phyloP scores from a whole-genome alignment of 2,113 vertebrate species.

The Electrona antarctica region DNA sequence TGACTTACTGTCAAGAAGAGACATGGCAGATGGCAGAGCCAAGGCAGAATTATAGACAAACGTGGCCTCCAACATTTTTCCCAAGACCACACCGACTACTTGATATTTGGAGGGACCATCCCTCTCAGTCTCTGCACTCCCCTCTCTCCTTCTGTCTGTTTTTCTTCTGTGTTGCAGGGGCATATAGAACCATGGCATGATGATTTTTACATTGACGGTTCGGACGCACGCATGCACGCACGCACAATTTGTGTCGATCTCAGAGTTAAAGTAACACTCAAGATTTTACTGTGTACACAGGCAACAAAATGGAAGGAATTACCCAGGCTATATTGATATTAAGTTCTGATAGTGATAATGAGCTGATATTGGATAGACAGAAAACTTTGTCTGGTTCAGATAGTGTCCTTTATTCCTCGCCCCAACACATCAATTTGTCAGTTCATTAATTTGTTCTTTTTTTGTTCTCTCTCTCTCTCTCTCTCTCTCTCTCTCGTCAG shows the following conservation, averaged over 20 bases:
- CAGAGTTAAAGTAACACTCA: too few relatives aligned
- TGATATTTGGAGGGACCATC: conserved; percentile 57
- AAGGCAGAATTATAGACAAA: conserved; percentile 38
- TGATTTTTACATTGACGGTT: conserved; percentile 6
- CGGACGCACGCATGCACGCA: not conserved
- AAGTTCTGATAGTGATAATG: too few relatives aligned
- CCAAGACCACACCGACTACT: conserved; percentile 51
- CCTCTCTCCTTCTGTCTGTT: not conserved
- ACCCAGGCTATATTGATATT: too few relatives aligned
- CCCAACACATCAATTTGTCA: not conserved
- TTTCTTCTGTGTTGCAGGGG: not conserved
- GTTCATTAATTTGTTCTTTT: not conserved
- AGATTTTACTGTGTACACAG: too few relatives aligned
- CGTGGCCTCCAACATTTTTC: conserved; percentile 45
- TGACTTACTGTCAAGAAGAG: conserved; percentile 55
- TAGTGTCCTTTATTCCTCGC: not conserved
- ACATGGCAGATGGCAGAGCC: conserved; percentile 32
- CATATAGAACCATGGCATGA: conserved; percentile 12
- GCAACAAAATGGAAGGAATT: too few relatives aligned
- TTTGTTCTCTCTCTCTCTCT: conserved; percentile 2
- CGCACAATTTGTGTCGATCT: not conserved
- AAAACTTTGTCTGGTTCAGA: not conserved
- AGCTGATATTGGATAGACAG: too few relatives aligned
- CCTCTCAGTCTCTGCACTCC: not conserved
- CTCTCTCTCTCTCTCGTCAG: not conserved